Evolutionary conservation across 2,797 vertebrate genomes (phyloP), one percentile per base, ranked within the genome.

Genomic region (Clarias platycephalus): DNA sequence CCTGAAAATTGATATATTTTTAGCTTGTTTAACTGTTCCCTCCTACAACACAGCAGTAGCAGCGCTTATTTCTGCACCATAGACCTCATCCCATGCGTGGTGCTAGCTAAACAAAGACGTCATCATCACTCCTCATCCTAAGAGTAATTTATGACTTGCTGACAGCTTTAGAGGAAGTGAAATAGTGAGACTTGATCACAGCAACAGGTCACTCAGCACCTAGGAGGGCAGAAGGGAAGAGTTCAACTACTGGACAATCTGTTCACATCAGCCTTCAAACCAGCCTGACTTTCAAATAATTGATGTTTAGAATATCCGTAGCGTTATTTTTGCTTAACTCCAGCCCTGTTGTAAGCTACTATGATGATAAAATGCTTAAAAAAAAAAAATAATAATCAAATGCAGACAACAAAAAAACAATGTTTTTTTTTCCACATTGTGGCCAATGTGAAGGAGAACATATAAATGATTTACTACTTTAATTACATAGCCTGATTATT

Each of bases 141-240:
- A 80, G 87, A 86, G 84, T 94, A 93, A 95, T 96, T 95, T 96
- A 95, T 88, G 92, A 94, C 90, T 90, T 89, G 91, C 89, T 94
- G 94, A 96, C 95, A 96, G 93, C 92, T 93, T 93, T 90, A 93
- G 90, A 89, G 91, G 88, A 92, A 91, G 92, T 87, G 90, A 90
- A 93, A 88, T 93, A 93, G 91, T 87, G 89, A 89, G 88, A 93
- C 90, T 93, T 94, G 91, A 92, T 84, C 89, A 89, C 89, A 91
- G 93, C 93, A 93, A 89, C 91, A 87, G 89, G 89, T 94, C 93
- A 93, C 88, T 93, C 91, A 91, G 78, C 92, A 89, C 88, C 87
- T 88, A 77, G 90, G 87, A 84, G 85, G 87, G 82, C 85, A 81
- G 62, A 70, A 66, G 60, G 82, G 87, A 80, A 85, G 64, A 87